phyloP scores from a whole-genome alignment of 2,888 invertebrate species.

The Eutolmus rufibarbis region DNA sequence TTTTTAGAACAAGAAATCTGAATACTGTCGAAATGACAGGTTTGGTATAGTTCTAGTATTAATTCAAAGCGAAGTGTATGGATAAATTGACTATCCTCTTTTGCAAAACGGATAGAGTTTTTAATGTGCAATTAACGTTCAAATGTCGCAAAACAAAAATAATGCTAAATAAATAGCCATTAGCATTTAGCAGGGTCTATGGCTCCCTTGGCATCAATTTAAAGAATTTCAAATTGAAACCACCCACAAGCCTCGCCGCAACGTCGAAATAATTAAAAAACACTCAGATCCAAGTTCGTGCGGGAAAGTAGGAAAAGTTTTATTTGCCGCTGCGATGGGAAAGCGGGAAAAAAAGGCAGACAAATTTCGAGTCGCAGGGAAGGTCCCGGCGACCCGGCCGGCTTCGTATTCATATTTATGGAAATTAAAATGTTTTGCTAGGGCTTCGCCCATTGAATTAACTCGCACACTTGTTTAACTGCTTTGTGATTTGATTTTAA shows the following conservation, averaged over 20 bases:
- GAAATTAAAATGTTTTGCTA: slow-evolving; percentile 48
- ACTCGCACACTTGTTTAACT: slow-evolving; percentile 51
- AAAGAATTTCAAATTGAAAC: neutral
- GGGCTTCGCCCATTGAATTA: slow-evolving; percentile 47
- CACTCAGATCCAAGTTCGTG: neutral
- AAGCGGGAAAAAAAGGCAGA: neutral
- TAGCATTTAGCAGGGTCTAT: neutral
- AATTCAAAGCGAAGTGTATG: no score
- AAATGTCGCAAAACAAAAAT: no score
- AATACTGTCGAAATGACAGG: no score
- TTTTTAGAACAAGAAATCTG: no score
- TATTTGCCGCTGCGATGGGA: neutral
- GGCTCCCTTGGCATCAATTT: neutral
- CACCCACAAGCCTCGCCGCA: neutral
- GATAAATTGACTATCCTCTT: no score
- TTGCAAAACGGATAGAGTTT: neutral
- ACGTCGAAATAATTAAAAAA: neutral
- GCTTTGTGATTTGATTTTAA: slow-evolving; percentile 54
- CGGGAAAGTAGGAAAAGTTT: neutral
- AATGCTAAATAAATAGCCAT: no score
- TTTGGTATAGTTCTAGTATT: no score
- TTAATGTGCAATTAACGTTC: neutral
- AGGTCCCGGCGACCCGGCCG: neutral
- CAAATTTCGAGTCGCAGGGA: neutral
- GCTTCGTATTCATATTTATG: slow-evolving; percentile 47